These are phyloP conservation scores for Cnemophilus loriae DNA, from an alignment of 2,113 vertebrate genomes.

Conservation along the genomic window DNA sequence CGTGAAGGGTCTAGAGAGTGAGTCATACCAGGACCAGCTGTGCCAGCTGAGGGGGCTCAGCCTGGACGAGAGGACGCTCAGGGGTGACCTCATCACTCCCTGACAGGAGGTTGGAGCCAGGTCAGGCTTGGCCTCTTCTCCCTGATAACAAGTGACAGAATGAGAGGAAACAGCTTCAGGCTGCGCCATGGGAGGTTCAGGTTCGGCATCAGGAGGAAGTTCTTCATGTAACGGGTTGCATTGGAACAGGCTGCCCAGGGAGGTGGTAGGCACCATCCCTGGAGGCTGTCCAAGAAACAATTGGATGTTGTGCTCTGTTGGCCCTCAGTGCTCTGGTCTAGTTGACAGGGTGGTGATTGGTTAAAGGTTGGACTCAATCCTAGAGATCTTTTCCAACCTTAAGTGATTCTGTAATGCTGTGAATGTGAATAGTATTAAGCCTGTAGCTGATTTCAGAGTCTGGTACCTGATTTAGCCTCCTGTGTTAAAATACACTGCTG, in stretches of 20 bases:
- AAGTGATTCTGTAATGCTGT: background rate
- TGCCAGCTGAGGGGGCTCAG: background rate
- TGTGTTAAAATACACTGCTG: background rate
- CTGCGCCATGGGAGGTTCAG: background rate
- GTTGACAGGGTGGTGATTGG: background rate
- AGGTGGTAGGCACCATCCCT: background rate
- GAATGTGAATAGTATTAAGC: background rate
- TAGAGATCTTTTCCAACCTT: background rate
- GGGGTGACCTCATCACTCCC: background rate
- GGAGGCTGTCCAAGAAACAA: background rate
- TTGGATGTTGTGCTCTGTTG: no score
- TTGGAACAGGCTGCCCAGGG: background rate
- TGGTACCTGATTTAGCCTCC: background rate
- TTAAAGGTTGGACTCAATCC: background rate
- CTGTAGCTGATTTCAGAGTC: background rate
- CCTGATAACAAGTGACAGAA: background rate
- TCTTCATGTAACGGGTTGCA: background rate
- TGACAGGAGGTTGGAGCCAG: background rate
- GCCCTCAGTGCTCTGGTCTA: background rate
- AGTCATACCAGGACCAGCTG: background rate
- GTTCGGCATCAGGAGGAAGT: background rate
- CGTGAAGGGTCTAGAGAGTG: background rate
- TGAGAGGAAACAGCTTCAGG: accelerated
- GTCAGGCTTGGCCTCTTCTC: background rate
- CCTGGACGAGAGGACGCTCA: background rate